phyloP scores from a whole-genome alignment of 2,797 vertebrate genomes.

The Lithobates pipiens region DNA sequence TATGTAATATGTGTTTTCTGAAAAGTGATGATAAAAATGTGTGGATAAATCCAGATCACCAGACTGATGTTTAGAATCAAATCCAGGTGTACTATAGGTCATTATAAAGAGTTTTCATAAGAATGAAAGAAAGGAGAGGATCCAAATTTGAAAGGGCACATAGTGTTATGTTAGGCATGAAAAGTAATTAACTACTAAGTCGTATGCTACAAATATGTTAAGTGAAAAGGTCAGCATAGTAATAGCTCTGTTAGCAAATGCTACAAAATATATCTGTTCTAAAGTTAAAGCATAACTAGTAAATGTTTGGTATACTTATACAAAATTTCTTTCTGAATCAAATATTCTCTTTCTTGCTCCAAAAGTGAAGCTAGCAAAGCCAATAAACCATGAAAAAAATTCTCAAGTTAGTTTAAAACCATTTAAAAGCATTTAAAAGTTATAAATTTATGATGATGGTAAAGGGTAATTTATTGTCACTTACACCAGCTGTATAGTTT shows the following conservation, averaged over 20 bases:
- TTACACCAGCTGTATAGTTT: not conserved
- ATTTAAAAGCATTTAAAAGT: not conserved
- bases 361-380: not conserved
- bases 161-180: not conserved
- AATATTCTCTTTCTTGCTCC: not conserved
- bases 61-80: conserved; percentile 20
- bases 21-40: conserved; percentile 37
- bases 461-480: conserved; percentile 1
- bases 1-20: conserved; percentile 39
- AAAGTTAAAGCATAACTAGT: not conserved
- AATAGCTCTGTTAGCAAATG: not conserved
- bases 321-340: not conserved
- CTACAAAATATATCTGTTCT: not conserved
- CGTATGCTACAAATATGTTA: not conserved
- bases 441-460: not conserved
- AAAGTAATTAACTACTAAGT: not conserved
- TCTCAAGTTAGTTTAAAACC: not conserved
- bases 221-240: not conserved
- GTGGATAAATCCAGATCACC: conserved; percentile 11
- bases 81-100: conserved; percentile 25
- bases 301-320: not conserved
- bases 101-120: not conserved
- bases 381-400: not conserved
- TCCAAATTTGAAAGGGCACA: not conserved
- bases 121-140: not conserved